Percentiles rank a stretch among this genome's conserved stretches.
phyloP scores from a whole-genome alignment of 1,140 invertebrate genomes.

The Bombus vancouverensis region DNA sequence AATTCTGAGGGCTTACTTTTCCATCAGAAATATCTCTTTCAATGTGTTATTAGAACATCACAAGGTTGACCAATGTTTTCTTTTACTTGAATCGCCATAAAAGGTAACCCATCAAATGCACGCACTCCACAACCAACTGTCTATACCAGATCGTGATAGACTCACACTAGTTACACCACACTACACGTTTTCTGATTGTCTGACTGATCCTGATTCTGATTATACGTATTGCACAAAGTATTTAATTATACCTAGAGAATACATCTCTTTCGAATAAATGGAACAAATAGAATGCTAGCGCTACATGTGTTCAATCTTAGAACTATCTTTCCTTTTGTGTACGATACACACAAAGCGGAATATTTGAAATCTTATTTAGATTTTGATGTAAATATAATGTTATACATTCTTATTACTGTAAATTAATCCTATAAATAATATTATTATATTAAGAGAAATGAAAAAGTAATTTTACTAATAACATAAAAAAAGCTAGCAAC shows the following conservation, averaged over 20 bases:
- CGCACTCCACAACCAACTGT: constrained; percentile 46
- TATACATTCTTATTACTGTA: background rate
- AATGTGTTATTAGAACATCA: constrained; percentile 68
- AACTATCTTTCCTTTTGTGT: background rate
- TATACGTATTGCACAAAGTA: background rate
- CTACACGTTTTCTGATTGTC: background rate
- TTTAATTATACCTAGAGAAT: background rate
- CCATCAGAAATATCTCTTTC: constrained; percentile 16
- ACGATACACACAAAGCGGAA: background rate
- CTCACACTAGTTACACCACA: background rate
- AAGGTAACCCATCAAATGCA: constrained; percentile 76
- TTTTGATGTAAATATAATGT: background rate
- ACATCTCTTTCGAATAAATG: background rate
- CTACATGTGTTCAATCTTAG: background rate
- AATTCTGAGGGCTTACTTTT: constrained; percentile 24
- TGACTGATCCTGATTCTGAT: background rate
- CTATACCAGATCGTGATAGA: constrained; percentile 8
- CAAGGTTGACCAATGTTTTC: constrained; percentile 71
- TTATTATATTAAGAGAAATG: background rate
- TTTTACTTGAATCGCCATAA: constrained; percentile 78
- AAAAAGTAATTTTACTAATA: background rate
- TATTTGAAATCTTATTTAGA: background rate
- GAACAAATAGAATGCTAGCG: background rate
- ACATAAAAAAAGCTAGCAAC: background rate
- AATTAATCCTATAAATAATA: background rate